These are phyloP conservation scores for Trissolcus basalis DNA, from an alignment of 1,140 invertebrate genomes.

Conservation along the genomic window DNA sequence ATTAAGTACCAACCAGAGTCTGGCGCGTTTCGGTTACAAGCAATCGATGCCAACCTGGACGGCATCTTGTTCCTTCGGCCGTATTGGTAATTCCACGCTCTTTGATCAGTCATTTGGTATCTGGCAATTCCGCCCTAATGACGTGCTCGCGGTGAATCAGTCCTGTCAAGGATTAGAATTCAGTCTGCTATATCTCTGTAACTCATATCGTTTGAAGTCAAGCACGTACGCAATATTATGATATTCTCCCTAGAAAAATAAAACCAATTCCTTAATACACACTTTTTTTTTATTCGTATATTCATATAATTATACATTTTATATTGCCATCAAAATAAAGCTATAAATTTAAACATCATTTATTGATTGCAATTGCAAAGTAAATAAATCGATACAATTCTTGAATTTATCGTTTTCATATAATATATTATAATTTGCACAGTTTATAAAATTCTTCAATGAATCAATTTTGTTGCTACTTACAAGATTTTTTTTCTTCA, in stretches of 20 bases:
- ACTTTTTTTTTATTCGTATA: no score
- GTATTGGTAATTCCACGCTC: conserved; percentile 20
- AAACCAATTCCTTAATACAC: no score
- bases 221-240: conserved; percentile 10
- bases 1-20: conserved; percentile 27
- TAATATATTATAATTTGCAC: no score
- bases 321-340: no score
- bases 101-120: conserved; percentile 65
- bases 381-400: no score
- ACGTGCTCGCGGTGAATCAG: conserved; percentile 42
- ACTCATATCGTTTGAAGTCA: conserved; percentile 29
- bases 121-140: conserved; percentile 52
- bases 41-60: conserved; percentile 32
- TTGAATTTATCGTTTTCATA: no score
- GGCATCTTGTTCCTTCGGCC: conserved; percentile 23
- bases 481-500: background rate
- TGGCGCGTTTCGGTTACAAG: conserved; percentile 26
- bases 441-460: no score
- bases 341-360: no score
- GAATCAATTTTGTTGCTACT: no score
- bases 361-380: no score
- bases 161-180: conserved; percentile 51
- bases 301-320: no score
- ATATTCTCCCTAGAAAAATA: no score
- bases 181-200: conserved; percentile 29